phyloP scores from a whole-genome alignment of 2,888 invertebrate species.

The Priocnemis perturbator region DNA sequence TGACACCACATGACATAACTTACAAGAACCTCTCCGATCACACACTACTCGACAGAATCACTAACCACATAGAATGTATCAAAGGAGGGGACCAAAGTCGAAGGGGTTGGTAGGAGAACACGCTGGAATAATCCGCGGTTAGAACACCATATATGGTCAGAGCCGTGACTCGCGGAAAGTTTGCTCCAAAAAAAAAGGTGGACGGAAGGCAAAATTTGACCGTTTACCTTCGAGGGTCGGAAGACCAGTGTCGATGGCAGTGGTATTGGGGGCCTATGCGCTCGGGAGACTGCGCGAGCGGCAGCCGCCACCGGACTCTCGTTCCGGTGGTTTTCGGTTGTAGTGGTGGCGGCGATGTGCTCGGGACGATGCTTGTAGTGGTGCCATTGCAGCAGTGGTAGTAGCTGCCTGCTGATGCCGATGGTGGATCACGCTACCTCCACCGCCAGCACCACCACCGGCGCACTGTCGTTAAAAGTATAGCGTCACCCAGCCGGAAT shows the following conservation, averaged over 20 bases:
- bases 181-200: too few relatives aligned
- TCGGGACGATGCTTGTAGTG: constrained; percentile 16
- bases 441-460: constrained; percentile 19
- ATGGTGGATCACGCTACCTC: constrained; percentile 45
- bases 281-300: constrained; percentile 68
- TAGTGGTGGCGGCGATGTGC: constrained; percentile 35
- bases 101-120: too few relatives aligned
- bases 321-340: constrained; percentile 51
- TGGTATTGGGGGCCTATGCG: constrained; percentile 65
- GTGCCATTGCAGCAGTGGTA: constrained; percentile 17
- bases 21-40: too few relatives aligned
- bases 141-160: too few relatives aligned
- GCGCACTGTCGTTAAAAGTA: constrained; percentile 65
- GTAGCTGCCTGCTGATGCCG: constrained; percentile 22
- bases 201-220: not conserved
- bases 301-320: constrained; percentile 43
- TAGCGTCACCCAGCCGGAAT: constrained; percentile 72
- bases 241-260: constrained; percentile 59
- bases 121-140: too few relatives aligned
- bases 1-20: too few relatives aligned
- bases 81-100: too few relatives aligned
- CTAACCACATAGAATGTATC: too few relatives aligned
- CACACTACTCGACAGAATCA: too few relatives aligned
- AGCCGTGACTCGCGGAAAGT: too few relatives aligned
- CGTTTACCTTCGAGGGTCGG: constrained; percentile 67